phyloP scores from a whole-genome alignment of 1,140 invertebrate species.

The Trinorchestia longiramus region DNA sequence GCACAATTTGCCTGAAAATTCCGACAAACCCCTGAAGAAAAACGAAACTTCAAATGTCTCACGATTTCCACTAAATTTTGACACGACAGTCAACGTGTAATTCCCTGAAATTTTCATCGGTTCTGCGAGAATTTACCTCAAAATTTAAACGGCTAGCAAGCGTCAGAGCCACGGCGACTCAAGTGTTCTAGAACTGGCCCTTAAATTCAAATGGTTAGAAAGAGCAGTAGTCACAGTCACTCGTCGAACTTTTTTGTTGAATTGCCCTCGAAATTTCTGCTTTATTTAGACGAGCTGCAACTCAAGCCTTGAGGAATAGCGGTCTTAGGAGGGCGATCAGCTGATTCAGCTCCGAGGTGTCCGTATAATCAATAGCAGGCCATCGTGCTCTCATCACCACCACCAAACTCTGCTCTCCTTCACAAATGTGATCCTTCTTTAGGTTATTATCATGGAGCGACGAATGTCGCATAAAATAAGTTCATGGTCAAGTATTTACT shows the following conservation, averaged over 20 bases:
- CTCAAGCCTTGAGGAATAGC: background rate
- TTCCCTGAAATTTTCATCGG: no score
- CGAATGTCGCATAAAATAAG: background rate
- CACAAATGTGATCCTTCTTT: background rate
- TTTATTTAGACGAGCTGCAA: background rate
- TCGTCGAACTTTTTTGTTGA: no score
- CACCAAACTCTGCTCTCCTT: background rate
- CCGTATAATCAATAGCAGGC: slow-evolving; percentile 6
- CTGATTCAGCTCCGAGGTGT: slow-evolving; percentile 13
- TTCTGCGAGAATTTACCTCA: no score
- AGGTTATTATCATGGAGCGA: background rate
- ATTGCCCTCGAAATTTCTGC: background rate
- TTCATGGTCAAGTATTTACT: background rate
- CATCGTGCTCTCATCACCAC: background rate
- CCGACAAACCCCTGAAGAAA: no score
- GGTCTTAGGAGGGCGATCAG: background rate
- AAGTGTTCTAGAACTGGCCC: background rate
- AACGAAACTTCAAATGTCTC: no score
- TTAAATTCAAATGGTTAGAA: background rate
- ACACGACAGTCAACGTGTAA: no score
- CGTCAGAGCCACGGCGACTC: background rate
- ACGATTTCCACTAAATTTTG: no score
- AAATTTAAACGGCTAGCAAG: background rate
- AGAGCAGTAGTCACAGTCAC: no score
- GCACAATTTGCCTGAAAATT: no score